Conservation (phyloP, 2,113 vertebrate species). For the Grus americana region DNA sequence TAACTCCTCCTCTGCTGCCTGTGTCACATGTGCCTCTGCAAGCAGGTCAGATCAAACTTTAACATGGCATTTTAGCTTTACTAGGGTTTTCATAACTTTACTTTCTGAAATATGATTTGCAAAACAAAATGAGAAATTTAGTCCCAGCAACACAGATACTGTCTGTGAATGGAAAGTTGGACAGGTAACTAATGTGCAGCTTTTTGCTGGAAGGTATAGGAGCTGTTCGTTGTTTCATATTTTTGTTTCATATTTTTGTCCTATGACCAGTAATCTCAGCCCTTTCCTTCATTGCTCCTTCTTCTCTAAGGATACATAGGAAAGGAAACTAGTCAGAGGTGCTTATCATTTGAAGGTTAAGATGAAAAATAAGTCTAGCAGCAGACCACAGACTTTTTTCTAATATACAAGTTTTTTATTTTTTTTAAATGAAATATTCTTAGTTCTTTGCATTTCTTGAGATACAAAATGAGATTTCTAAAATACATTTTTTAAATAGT, state of each 20-base stretch:
- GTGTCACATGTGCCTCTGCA: neutral
- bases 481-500: too few relatives aligned
- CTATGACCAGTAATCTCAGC: neutral
- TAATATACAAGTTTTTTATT: neutral
- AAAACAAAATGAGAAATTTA: neutral
- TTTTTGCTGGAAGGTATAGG: neutral
- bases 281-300: neutral
- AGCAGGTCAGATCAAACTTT: neutral
- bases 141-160: neutral
- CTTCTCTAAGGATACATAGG: neutral
- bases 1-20: neutral
- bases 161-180: neutral
- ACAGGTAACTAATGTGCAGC: neutral
- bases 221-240: neutral
- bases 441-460: neutral
- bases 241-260: neutral
- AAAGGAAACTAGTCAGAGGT: neutral
- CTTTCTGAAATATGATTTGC: neutral
- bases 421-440: neutral
- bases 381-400: neutral
- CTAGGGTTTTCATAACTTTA: neutral
- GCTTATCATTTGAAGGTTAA: neutral
- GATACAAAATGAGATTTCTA: too few relatives aligned
- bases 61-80: neutral
- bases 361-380: neutral